These are phyloP conservation scores for Platyura marginata DNA, from an alignment of 1,140 invertebrate species.

Conservation along the genomic window DNA sequence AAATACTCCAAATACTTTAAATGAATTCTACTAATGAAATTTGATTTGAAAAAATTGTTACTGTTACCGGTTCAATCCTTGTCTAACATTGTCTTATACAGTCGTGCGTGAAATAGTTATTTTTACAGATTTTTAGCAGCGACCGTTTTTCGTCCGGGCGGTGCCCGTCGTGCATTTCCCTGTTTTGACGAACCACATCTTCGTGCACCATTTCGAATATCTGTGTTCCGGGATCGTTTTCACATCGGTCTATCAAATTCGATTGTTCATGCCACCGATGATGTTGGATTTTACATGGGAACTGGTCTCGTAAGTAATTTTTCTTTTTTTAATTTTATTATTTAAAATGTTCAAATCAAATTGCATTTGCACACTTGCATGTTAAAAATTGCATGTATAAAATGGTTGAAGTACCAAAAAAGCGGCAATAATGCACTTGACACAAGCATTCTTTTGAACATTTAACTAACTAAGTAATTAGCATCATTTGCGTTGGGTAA, in stretches of 20 bases:
- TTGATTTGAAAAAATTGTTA: too few relatives aligned
- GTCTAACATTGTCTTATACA: too few relatives aligned
- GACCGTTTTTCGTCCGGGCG: constrained; percentile 90
- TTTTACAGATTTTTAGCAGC: constrained; percentile 65
- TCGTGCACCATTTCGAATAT: constrained; percentile 80
- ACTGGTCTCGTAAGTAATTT: constrained; percentile 48
- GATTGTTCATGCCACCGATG: constrained; percentile 72
- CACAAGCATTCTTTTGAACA: too few relatives aligned
- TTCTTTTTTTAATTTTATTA: background rate
- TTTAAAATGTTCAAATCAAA: background rate
- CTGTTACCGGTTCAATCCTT: too few relatives aligned
- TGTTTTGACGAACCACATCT: constrained; percentile 95
- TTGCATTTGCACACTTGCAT: too few relatives aligned
- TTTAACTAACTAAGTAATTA: too few relatives aligned
- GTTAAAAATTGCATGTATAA: background rate
- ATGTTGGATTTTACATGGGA: constrained; percentile 71
- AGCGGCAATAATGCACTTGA: background rate
- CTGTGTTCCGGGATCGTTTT: constrained; percentile 65
- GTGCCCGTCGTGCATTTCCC: constrained; percentile 85
- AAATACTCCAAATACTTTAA: too few relatives aligned
- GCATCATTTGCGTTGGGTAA: too few relatives aligned
- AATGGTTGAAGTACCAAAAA: background rate
- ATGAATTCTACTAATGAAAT: too few relatives aligned
- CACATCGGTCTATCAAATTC: constrained; percentile 80
- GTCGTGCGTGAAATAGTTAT: too few relatives aligned